phyloP scores from a whole-genome alignment of 2,113 vertebrate genomes.

The Charina bottae region DNA sequence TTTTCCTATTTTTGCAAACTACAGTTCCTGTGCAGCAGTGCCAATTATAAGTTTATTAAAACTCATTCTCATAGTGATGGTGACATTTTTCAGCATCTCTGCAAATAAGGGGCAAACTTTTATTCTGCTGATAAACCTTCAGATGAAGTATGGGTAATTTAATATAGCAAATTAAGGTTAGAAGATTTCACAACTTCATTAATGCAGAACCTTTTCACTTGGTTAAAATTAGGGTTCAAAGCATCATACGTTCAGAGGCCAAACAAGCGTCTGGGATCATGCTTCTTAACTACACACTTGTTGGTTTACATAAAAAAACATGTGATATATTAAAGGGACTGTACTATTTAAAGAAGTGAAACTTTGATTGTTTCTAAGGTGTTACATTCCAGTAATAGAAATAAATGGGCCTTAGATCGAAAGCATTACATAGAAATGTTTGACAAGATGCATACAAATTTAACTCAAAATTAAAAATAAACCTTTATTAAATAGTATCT shows the following conservation, averaged over 20 bases:
- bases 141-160: constrained; percentile 69
- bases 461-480: not conserved
- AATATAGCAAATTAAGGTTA: constrained; percentile 77
- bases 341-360: not conserved
- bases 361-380: too few species aligned
- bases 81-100: constrained; percentile 70
- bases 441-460: not conserved
- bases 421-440: not conserved
- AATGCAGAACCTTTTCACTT: constrained; percentile 70
- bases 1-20: constrained; percentile 63
- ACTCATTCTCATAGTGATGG: constrained; percentile 65
- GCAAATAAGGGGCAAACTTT: constrained; percentile 67
- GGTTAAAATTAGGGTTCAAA: not conserved
- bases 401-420: not conserved
- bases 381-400: not conserved
- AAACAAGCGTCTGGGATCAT: not conserved
- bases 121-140: constrained; percentile 76
- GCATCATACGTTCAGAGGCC: not conserved
- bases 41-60: constrained; percentile 70
- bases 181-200: constrained; percentile 69
- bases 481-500: not conserved
- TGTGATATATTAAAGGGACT: not conserved
- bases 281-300: not conserved
- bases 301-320: not conserved
- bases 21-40: constrained; percentile 52